Conservation (phyloP, 2,797 vertebrate genomes). For the Anguilla pacifica region DNA sequence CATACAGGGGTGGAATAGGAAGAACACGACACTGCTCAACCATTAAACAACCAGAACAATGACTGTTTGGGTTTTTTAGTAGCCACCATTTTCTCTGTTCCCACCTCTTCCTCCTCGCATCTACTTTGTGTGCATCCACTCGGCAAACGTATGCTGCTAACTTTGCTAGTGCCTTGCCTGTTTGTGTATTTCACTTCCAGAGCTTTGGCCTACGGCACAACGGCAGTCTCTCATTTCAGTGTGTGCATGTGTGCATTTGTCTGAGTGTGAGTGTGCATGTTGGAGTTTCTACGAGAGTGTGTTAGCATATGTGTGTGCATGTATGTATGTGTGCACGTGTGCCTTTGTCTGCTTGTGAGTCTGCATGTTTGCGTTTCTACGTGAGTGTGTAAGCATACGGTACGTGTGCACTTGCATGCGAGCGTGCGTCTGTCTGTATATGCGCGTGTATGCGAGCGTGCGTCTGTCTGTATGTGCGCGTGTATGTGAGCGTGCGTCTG, state of each 20-base stretch:
- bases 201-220: neutral
- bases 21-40: neutral
- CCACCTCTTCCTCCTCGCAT: neutral
- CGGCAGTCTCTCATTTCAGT: neutral
- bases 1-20: neutral
- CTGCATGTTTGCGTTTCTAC: no score
- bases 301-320: no score
- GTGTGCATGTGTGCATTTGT: neutral
- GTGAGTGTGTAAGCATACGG: no score
- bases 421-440: neutral
- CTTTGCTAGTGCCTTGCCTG: neutral
- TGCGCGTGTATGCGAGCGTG: neutral
- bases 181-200: neutral
- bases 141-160: neutral
- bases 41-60: neutral
- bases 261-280: no score
- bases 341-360: no score
- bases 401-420: no score
- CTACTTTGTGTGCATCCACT: neutral
- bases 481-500: neutral
- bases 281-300: no score
- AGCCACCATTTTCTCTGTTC: neutral
- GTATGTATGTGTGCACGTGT: no score
- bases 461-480: neutral
- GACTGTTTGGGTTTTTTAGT: neutral